Evolutionary conservation across 2,888 invertebrate genomes (phyloP).

Genomic region (Ceratothoa steindachneri): DNA sequence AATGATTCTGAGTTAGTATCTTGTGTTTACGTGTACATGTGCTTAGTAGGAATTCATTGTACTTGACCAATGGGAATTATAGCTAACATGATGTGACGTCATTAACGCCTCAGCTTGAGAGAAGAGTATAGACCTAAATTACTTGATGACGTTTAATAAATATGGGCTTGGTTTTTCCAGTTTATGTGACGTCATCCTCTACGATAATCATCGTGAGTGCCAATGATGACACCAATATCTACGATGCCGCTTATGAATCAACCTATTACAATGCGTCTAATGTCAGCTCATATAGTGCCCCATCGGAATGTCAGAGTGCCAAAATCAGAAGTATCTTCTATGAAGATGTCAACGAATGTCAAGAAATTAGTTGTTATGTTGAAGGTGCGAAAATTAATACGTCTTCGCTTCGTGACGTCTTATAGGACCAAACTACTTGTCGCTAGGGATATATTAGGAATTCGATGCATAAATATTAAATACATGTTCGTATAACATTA

Average conservation of each 20-base stretch:
- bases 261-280: slow-evolving; percentile 40
- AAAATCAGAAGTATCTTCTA: slow-evolving; percentile 45
- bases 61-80: too few species aligned
- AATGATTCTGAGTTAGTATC: too few species aligned
- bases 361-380: slow-evolving; percentile 42
- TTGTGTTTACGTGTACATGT: too few species aligned
- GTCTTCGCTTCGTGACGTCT: not conserved
- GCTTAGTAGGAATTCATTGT: too few species aligned
- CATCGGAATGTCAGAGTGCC: slow-evolving; percentile 37
- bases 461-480: not conserved
- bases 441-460: too few species aligned
- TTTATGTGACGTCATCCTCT: slow-evolving; percentile 44
- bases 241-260: slow-evolving; percentile 31
- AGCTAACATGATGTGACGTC: too few species aligned
- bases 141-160: too few species aligned
- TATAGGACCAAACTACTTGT: too few species aligned
- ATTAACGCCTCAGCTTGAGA: too few species aligned
- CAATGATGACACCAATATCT: slow-evolving; percentile 24
- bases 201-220: slow-evolving; percentile 32
- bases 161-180: slow-evolving; percentile 19
- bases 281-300: slow-evolving; percentile 15
- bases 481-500: not conserved
- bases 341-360: slow-evolving; percentile 35
- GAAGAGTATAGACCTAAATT: too few species aligned
- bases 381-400: slow-evolving; percentile 29